Conservation (phyloP, 2,113 vertebrate species). For the Scophthalmus maximus region DNA sequence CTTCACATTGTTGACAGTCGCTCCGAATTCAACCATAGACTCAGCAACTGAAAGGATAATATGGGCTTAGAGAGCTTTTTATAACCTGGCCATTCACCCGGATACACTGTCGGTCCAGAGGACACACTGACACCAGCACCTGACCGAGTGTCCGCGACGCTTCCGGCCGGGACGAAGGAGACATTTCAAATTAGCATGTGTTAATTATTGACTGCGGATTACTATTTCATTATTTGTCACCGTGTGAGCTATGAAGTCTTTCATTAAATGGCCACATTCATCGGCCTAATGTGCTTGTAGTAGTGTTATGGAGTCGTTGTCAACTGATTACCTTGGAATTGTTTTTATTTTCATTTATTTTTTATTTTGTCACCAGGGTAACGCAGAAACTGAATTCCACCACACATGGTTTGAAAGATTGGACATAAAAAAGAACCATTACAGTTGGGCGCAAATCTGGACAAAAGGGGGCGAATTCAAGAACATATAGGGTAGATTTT, state of each 20-base stretch:
- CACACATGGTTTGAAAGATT: too few relatives aligned
- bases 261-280: neutral
- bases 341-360: too few relatives aligned
- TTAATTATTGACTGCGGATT: neutral
- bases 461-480: too few relatives aligned
- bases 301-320: neutral
- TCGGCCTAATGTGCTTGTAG: too few relatives aligned
- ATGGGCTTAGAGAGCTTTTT: slow-evolving; percentile 71
- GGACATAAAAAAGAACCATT: too few relatives aligned
- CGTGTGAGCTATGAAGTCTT: neutral
- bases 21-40: slow-evolving; percentile 68
- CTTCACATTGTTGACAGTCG: slow-evolving; percentile 76
- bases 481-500: too few relatives aligned
- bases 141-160: slow-evolving; percentile 32
- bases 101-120: slow-evolving; percentile 38
- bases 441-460: too few relatives aligned
- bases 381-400: too few relatives aligned
- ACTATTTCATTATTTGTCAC: neutral
- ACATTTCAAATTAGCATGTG: slow-evolving; percentile 20
- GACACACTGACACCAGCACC: slow-evolving; percentile 52
- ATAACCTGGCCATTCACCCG: slow-evolving; percentile 74
- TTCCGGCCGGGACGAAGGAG: slow-evolving; percentile 4
- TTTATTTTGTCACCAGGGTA: too few relatives aligned
- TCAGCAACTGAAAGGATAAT: slow-evolving; percentile 83
- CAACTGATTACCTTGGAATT: too few relatives aligned